Base-by-base conservation (phyloP, 2,888 invertebrate species). In the Andrena chrysosceles region DNA sequence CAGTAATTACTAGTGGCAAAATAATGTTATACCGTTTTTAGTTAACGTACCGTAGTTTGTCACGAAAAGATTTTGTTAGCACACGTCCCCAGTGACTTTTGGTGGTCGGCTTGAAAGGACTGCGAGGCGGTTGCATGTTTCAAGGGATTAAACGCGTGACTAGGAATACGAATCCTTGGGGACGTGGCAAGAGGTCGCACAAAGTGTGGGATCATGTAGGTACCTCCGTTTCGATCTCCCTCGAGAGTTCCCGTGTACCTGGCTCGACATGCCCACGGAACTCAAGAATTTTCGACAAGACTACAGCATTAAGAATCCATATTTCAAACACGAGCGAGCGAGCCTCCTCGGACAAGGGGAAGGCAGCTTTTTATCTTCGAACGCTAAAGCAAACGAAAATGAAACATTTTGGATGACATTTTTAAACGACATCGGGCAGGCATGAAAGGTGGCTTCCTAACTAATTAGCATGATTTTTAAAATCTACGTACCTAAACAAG, bases 81-180 rank as follows among this genome's bases (percentile, higher is more conserved):
- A 42, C 42, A 49, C n/a, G 13, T 59, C 56, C 59, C 49, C 48
- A 56, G 48, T 23, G 70, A 80, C 71, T 35, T 76, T 68, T 69
- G 59, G 73, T 52, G 59, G 31, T 59, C 26, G 16, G 42, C 52
- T 54, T 79, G 48, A 56, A 66, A 77, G 78, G 80, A 81, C 81
- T 77, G 74, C 81, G 76, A 81, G 79, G 52, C 81, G 66, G 88
- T 89, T 88, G 87, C 89, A 87, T 87, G 89, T 89, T 91, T 90
- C 79, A 82, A 85, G 85, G 88, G 89, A 90, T 90, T 91, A 88
- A 91, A 91, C 89, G 89, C 91, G 92, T 92, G 92, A 92, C 92
- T 91, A 84, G 87, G 90, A 92, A 91, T 91, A 91, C 90, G 91
- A 91, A 92, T 91, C 92, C 92, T 90, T 71, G 77, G 92, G 92